A percentile compares a stretch with the other conserved stretches of the same genome.
Conservation (phyloP, 2,888 invertebrate species). For the Leptothorax acervorum region DNA sequence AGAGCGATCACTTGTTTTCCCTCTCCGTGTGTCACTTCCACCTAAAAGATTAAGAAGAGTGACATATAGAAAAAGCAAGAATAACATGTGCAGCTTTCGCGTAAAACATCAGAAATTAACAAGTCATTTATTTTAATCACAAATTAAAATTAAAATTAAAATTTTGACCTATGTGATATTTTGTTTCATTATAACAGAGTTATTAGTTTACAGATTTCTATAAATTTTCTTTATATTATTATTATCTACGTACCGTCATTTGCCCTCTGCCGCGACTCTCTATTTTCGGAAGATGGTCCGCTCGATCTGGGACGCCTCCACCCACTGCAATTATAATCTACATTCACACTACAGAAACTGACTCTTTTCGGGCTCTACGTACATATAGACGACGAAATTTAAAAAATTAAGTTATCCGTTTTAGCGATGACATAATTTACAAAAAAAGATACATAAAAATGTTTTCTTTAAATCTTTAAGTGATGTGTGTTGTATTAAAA, state of each 20-base stretch:
- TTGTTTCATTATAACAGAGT: background rate
- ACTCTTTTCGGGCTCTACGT: constrained; percentile 70
- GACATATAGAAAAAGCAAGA: background rate
- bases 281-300: constrained; percentile 84
- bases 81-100: background rate
- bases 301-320: constrained; percentile 82
- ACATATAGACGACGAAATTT: constrained; percentile 27
- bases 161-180: background rate
- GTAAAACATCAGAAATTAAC: background rate
- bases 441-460: background rate
- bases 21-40: constrained; percentile 94
- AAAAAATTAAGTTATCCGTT: background rate
- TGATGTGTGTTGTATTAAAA: background rate
- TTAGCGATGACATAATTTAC: background rate
- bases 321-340: constrained; percentile 85
- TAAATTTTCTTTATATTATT: constrained; percentile 46
- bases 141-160: background rate
- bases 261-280: constrained; percentile 83
- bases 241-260: constrained; percentile 80
- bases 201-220: background rate
- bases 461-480: background rate
- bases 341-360: constrained; percentile 82
- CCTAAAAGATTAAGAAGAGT: constrained; percentile 69
- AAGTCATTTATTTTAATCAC: background rate
- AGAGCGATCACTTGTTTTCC: constrained; percentile 95